A percentile compares a stretch with the other conserved stretches of the same genome.
Evolutionary conservation across 1,140 invertebrate species (phyloP).

Genomic region (Aphidius ervi): DNA sequence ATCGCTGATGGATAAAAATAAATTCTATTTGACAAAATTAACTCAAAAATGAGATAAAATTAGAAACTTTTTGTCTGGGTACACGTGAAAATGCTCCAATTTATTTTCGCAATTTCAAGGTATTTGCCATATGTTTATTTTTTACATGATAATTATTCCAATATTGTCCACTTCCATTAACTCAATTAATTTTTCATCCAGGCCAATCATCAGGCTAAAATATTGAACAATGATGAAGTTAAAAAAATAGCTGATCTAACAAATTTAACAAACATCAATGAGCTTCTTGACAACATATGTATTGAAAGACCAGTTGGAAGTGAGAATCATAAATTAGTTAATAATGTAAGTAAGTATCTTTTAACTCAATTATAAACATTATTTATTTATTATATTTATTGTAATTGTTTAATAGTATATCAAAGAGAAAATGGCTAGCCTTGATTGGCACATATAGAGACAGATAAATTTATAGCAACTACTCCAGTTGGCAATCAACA

Average conservation of each 20-base stretch:
- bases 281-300: constrained; percentile 66
- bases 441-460: constrained; percentile 76
- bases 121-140: too few species aligned
- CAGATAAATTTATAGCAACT: constrained; percentile 67
- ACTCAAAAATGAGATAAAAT: too few species aligned
- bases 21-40: too few species aligned
- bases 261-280: constrained; percentile 60
- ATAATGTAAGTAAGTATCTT: constrained; percentile 49
- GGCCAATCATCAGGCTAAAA: constrained; percentile 54
- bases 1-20: too few species aligned
- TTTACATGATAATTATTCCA: too few species aligned
- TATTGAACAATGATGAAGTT: constrained; percentile 54
- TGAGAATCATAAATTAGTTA: constrained; percentile 63
- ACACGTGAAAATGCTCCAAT: too few species aligned
- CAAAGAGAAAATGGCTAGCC: constrained; percentile 57
- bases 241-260: constrained; percentile 56
- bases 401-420: constrained; percentile 60
- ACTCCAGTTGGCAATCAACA: constrained; percentile 71
- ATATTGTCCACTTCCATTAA: too few species aligned
- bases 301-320: constrained; percentile 73
- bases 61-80: too few species aligned
- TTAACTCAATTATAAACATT: not conserved
- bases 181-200: constrained; percentile 28
- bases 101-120: too few species aligned
- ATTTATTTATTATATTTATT: not conserved